Evolutionary conservation across 2,797 vertebrate species (phyloP), one percentile per base, ranked within the genome.

Genomic region (Galagoides demidoff): DNA sequence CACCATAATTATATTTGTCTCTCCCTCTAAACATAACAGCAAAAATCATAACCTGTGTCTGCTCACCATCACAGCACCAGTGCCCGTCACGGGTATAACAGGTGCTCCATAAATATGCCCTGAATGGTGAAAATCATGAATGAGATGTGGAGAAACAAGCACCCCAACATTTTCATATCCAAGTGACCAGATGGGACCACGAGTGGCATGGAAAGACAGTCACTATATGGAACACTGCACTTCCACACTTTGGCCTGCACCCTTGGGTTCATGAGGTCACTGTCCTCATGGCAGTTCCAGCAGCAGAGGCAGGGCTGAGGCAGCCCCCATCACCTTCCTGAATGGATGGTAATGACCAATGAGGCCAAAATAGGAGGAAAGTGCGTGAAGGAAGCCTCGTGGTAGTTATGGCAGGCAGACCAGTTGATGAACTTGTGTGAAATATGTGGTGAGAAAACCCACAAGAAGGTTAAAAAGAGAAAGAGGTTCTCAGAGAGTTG

Each of bases 81-180:
- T 20, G 19, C 52, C 20, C 61, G 29, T 82, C 79, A 76, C 0
- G 9, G 19, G 78, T 43, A 22, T 49, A 61, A 27, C 7, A 81
- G 31, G 0, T 70, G 4, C 45, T 49, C 82, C 64, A 66, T 37
- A 85, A 95, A 88, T 43, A 92, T 3, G 29, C 61, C 16, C 7
- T 20, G 9, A 74, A 81, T 63, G 27, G 57, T 9, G 25, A 77
- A 89, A 93, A 43, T 70, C 52, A 81, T 63, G 37, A 92, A 27
- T 3, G 0, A 83, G 12, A 89, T 4, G 37, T 2, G 1, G 12
- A 90, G 43, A 91, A 93, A 63, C 14, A 90, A 88, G 34, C 5
- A 59, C 7, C 27, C 71, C 39, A 20, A 73, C 39, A 31, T 45
- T 39, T 43, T 13, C 19, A 20, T 23, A 17, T 77, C 83, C 37